Conservation (phyloP, 2,888 invertebrate genomes). For the Glyphotaelius pellucidus region DNA sequence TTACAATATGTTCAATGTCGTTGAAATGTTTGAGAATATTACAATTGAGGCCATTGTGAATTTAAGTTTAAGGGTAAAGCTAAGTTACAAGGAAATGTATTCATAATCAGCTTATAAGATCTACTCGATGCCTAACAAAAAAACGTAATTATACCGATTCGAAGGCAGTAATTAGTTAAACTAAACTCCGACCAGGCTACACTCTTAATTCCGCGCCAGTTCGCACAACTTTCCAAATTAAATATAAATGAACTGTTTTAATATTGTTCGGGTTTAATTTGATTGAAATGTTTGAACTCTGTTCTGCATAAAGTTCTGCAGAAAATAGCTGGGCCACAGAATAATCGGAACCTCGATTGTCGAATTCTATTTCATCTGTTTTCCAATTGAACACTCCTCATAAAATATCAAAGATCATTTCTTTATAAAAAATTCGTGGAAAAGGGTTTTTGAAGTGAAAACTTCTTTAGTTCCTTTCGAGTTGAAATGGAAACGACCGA, state of each 20-base stretch:
- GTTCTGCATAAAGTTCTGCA: not conserved
- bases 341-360: not conserved
- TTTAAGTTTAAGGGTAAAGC: not conserved
- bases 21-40: not conserved
- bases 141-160: not conserved
- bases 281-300: constrained; percentile 2
- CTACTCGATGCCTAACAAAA: not conserved
- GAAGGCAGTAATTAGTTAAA: not conserved
- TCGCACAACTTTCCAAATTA: not conserved
- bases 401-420: not conserved
- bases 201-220: not conserved
- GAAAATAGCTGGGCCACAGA: not conserved
- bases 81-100: not conserved
- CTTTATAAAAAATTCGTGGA: not conserved
- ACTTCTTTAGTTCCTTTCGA: too few species aligned
- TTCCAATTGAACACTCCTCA: not conserved
- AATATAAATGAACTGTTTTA: not conserved
- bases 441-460: not conserved
- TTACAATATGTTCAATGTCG: not conserved
- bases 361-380: not conserved
- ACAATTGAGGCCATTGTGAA: not conserved
- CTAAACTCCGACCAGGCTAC: not conserved
- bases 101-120: not conserved
- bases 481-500: too few species aligned
- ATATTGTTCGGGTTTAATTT: not conserved